phyloP scores from a whole-genome alignment of 2,797 vertebrate genomes.

The Aotus griseimembra region DNA sequence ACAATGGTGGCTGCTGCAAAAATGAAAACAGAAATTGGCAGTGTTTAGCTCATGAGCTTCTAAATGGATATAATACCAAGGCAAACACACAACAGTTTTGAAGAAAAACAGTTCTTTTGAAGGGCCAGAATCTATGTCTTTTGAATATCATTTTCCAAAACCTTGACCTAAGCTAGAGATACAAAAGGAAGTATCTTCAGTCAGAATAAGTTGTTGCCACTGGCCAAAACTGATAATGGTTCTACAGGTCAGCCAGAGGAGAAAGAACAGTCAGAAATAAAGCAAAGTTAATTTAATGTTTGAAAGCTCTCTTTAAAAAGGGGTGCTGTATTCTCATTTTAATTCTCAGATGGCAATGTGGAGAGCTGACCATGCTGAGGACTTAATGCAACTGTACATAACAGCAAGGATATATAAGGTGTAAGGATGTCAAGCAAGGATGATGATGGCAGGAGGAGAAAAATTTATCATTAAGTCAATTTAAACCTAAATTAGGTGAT shows the following conservation, averaged over 20 bases:
- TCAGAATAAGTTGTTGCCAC: background rate
- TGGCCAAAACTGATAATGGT: background rate
- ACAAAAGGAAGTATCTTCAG: background rate
- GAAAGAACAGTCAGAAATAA: background rate
- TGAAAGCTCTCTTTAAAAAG: background rate
- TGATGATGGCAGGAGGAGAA: background rate
- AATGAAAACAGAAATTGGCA: background rate
- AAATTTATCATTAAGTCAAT: background rate
- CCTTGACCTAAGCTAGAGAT: background rate
- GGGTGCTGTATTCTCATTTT: background rate
- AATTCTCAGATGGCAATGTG: background rate
- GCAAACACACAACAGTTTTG: background rate
- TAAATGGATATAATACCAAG: background rate
- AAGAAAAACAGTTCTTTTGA: background rate
- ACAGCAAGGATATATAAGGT: background rate
- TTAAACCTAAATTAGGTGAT: background rate
- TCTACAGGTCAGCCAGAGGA: background rate
- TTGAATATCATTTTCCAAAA: background rate
- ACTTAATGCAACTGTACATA: background rate
- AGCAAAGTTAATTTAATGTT: background rate
- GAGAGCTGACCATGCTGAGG: background rate
- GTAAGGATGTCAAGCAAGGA: background rate
- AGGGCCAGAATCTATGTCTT: background rate
- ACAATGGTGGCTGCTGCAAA: background rate
- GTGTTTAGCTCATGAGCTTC: background rate